A percentile compares a stretch with the other conserved stretches of the same genome.
Conservation (phyloP, 2,113 vertebrate genomes). For the Lepus americanus region DNA sequence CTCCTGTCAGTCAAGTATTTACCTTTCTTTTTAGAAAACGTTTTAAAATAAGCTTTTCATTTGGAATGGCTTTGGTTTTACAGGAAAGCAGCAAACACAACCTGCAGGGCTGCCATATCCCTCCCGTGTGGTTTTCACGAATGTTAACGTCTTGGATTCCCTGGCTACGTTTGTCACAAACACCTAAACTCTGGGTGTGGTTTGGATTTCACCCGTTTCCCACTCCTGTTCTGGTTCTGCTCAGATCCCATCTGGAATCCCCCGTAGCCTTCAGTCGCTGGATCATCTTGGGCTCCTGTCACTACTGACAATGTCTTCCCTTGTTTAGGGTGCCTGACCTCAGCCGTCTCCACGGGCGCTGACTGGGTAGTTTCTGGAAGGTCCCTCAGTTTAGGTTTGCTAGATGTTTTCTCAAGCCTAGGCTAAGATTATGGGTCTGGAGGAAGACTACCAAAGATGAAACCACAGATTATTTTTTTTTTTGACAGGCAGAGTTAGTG, state of each 20-base stretch:
- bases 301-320: neutral
- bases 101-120: neutral
- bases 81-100: neutral
- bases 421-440: neutral
- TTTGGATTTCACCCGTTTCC: neutral
- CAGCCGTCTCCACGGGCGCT: neutral
- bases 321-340: neutral
- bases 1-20: neutral
- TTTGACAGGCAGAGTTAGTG: too few species aligned
- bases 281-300: neutral
- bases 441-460: neutral
- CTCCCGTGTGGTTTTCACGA: neutral
- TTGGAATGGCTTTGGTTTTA: slow-evolving; percentile 16
- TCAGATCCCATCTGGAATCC: neutral
- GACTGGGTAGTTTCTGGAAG: neutral
- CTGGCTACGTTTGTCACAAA: neutral
- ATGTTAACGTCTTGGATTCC: neutral
- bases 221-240: neutral
- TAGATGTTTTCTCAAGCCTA: neutral
- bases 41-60: neutral
- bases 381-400: neutral
- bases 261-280: neutral
- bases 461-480: neutral
- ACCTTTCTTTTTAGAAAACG: neutral
- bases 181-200: neutral